phyloP scores from a whole-genome alignment of 2,113 vertebrate species.

The Zingel zingel region DNA sequence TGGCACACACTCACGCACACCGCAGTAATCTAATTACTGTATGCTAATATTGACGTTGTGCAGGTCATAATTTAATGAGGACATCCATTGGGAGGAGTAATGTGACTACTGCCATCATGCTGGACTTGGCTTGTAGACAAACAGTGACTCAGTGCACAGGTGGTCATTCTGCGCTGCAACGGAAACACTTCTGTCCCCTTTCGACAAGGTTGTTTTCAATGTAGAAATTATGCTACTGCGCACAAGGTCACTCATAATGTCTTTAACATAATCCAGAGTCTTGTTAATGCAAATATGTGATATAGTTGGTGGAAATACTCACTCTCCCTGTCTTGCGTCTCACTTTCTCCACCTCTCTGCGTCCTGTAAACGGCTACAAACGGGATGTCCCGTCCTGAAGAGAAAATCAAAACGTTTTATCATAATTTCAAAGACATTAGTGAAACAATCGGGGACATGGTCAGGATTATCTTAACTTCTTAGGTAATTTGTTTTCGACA shows the following conservation, averaged over 20 bases:
- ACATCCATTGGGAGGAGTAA: slow-evolving; percentile 47
- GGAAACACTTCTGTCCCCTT: background rate
- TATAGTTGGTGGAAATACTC: slow-evolving; percentile 72
- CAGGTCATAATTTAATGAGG: slow-evolving; percentile 68
- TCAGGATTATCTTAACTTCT: background rate
- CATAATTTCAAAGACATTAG: background rate
- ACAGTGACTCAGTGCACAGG: slow-evolving; percentile 46
- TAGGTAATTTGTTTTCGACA: background rate
- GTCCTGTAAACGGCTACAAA: slow-evolving; percentile 90
- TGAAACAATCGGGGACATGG: background rate
- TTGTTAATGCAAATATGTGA: slow-evolving; percentile 1
- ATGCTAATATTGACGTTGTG: slow-evolving; percentile 46
- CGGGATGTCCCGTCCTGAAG: slow-evolving; percentile 90
- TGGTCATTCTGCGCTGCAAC: background rate
- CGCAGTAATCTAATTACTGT: slow-evolving; percentile 48
- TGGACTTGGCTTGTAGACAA: slow-evolving; percentile 41
- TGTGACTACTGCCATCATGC: slow-evolving; percentile 55
- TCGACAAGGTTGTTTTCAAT: slow-evolving; percentile 30
- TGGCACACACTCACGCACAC: background rate
- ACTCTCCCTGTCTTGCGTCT: slow-evolving; percentile 88
- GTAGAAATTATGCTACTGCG: background rate
- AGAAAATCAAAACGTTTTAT: background rate
- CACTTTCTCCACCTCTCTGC: slow-evolving; percentile 84
- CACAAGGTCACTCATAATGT: slow-evolving; percentile 28
- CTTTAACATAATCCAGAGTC: background rate